Evolutionary conservation across 53 echinoderm and acorn worm genomes (phyloP).

Genomic region (Echinarachnius parma): DNA sequence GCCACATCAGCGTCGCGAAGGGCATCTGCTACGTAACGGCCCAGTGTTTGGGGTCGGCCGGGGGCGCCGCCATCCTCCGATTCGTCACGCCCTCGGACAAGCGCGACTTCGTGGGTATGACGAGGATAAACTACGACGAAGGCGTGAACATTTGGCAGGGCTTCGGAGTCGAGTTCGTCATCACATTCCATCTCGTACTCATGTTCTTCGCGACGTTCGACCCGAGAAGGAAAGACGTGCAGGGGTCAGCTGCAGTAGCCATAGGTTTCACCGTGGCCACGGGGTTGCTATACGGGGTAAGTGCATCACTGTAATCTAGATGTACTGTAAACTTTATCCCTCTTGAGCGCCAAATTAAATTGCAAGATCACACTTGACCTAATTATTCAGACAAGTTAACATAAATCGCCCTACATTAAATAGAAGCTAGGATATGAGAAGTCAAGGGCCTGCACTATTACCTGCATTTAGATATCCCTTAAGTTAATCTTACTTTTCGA

Average conservation of each 20-base stretch:
- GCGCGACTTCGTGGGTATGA: slow-evolving; percentile 22
- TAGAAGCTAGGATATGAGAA: too few relatives aligned
- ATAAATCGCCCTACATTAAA: too few relatives aligned
- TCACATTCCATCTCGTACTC: slow-evolving; percentile 64
- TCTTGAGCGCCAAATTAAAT: too few relatives aligned
- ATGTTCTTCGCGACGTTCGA: slow-evolving; percentile 68
- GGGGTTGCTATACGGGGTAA: slow-evolving; percentile 62
- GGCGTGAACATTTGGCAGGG: slow-evolving; percentile 52
- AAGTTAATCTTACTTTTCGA: too few relatives aligned
- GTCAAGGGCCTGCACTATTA: too few relatives aligned
- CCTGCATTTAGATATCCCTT: too few relatives aligned
- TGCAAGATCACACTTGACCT: too few relatives aligned
- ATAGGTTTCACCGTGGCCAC: slow-evolving; percentile 61
- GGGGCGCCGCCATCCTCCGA: slow-evolving; percentile 59
- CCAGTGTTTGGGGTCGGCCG: slow-evolving; percentile 57
- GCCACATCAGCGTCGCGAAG: slow-evolving; percentile 51
- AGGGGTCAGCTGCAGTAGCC: slow-evolving; percentile 50
- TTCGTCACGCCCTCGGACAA: slow-evolving; percentile 33
- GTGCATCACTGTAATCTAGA: too few relatives aligned
- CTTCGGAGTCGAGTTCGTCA: slow-evolving; percentile 59
- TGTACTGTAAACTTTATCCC: too few relatives aligned
- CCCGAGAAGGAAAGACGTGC: slow-evolving; percentile 38
- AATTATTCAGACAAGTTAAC: too few relatives aligned
- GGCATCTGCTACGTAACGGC: slow-evolving; percentile 54
- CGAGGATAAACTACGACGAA: slow-evolving; percentile 45